These are phyloP conservation scores for Drosophila bocki DNA, from an alignment of 1,140 invertebrate species.

Conservation along the genomic window DNA sequence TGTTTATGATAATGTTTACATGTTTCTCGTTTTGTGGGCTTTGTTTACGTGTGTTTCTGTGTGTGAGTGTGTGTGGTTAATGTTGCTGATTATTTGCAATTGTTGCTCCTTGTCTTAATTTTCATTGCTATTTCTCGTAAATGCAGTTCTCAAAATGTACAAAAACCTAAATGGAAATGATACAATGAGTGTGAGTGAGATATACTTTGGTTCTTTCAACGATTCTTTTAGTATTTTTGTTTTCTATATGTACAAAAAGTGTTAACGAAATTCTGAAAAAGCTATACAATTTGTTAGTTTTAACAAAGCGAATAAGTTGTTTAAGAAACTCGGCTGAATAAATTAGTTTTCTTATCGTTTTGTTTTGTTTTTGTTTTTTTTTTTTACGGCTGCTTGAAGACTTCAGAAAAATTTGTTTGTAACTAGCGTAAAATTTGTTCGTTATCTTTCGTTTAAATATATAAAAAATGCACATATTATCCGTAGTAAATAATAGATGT, in stretches of 20 bases:
- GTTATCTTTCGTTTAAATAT: conserved; percentile 51
- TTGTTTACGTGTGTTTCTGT: conserved; percentile 41
- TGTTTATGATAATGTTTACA: conserved; percentile 75
- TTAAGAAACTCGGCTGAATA: conserved; percentile 61
- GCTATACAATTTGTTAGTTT: conserved; percentile 70
- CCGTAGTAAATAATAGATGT: conserved; percentile 50
- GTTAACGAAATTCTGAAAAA: conserved; percentile 68
- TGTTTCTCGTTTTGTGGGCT: conserved; percentile 71
- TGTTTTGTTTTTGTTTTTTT: conserved; percentile 18
- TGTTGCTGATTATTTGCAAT: conserved; percentile 70
- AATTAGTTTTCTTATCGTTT: conserved; percentile 44
- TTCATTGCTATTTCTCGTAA: conserved; percentile 53
- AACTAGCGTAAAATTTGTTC: conserved; percentile 51
- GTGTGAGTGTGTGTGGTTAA: conserved; percentile 61
- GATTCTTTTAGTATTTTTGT: conserved; percentile 36
- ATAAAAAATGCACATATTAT: conserved; percentile 64
- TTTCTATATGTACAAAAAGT: conserved; percentile 61
- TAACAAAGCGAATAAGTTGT: conserved; percentile 61
- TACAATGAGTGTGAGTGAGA: conserved; percentile 52
- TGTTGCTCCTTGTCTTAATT: conserved; percentile 26
- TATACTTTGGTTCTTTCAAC: conserved; percentile 58
- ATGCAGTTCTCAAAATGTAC: conserved; percentile 76
- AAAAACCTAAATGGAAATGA: conserved; percentile 69
- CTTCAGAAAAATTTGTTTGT: conserved; percentile 56
- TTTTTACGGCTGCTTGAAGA: conserved; percentile 52